Evolutionary conservation across 1,140 invertebrate genomes (phyloP).

Genomic region (Brachionus sp.): DNA sequence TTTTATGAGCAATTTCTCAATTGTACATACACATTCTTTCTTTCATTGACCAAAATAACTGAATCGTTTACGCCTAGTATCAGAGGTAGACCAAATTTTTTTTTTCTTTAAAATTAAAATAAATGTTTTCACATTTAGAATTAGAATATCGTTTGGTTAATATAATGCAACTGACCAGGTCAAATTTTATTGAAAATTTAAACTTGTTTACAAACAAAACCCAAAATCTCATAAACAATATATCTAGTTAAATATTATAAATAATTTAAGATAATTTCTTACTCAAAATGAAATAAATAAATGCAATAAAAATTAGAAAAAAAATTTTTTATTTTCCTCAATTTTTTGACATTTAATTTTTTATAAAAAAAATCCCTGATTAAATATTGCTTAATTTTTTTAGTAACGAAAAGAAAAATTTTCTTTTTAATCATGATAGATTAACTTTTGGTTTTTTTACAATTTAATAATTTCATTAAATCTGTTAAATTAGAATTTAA

Average conservation of each 20-base stretch:
- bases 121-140: background rate
- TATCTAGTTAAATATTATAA: background rate
- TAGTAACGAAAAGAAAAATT: too few species aligned
- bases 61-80: background rate
- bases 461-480: too few species aligned
- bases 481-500: too few species aligned
- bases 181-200: background rate
- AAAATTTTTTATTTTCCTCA: too few species aligned
- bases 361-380: too few species aligned
- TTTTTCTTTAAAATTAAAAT: background rate
- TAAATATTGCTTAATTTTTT: too few species aligned
- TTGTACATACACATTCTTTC: background rate
- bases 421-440: too few species aligned
- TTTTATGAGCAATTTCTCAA: background rate
- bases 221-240: background rate
- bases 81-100: background rate
- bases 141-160: background rate
- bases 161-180: background rate
- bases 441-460: too few species aligned
- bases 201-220: background rate
- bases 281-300: too few species aligned
- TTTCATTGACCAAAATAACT: background rate
- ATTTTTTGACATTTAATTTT: too few species aligned
- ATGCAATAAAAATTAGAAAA: too few species aligned
- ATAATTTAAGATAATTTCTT: background rate